Conservation (phyloP, 2,113 vertebrate species). For the Corythoichthys intestinalis region DNA sequence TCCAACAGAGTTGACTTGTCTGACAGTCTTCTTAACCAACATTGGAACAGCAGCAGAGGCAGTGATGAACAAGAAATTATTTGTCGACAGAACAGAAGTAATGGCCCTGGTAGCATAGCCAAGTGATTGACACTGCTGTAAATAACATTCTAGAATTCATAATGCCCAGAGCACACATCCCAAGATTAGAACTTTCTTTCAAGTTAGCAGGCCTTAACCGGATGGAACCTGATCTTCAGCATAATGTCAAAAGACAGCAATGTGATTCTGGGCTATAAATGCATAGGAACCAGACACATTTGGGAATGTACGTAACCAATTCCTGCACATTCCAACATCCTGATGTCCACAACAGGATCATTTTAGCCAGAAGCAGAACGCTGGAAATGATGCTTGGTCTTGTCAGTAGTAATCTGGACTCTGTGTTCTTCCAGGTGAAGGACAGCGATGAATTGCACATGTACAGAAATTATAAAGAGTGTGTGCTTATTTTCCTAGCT, state of each 20-base stretch:
- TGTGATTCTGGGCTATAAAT: too few relatives aligned
- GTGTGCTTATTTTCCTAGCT: too few relatives aligned
- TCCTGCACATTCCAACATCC: too few relatives aligned
- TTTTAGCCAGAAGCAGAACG: too few relatives aligned
- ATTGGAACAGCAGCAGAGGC: not conserved
- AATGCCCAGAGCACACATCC: not conserved
- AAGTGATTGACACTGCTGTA: not conserved
- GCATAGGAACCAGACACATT: too few relatives aligned
- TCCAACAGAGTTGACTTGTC: not conserved
- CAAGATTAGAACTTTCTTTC: not conserved
- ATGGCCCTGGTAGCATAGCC: not conserved
- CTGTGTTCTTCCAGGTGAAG: not conserved
- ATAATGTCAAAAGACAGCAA: not conserved
- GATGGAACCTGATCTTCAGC: not conserved
- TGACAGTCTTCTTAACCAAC: not conserved
- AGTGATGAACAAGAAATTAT: not conserved
- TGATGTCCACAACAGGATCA: too few relatives aligned
- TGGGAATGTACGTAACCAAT: too few relatives aligned
- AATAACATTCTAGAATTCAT: not conserved
- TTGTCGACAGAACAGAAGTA: not conserved
- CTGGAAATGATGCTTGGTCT: not conserved
- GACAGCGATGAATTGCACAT: not conserved
- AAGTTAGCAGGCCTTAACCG: not conserved
- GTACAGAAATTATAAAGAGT: too few relatives aligned
- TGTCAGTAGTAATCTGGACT: not conserved